Conservation (phyloP, 2,113 vertebrate species). For the Vidua chalybeata region DNA sequence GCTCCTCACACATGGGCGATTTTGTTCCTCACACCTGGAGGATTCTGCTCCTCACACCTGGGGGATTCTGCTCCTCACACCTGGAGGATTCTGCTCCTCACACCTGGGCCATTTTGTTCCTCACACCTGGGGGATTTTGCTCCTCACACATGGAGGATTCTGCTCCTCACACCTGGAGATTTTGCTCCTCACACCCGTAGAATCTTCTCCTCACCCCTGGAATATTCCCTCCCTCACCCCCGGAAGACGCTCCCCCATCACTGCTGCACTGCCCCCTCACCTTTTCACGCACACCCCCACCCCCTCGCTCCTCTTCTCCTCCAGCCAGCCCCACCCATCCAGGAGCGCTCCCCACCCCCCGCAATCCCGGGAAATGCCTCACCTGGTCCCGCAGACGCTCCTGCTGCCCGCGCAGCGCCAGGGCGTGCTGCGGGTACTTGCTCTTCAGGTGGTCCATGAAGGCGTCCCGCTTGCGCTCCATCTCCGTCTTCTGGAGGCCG, state of each 20-base stretch:
- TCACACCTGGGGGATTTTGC: neutral
- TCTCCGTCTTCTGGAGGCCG: conserved; percentile 93
- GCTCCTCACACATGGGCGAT: no score
- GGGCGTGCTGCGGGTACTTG: conserved; percentile 93
- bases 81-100: no score
- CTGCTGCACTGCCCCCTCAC: neutral
- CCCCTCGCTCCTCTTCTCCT: accelerated
- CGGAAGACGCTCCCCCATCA: accelerated
- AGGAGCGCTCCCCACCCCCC: accelerated
- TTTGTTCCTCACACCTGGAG: neutral
- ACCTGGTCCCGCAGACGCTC: conserved; percentile 92
- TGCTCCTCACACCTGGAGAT: no score
- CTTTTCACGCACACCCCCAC: neutral
- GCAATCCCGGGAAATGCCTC: neutral
- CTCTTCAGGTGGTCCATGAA: conserved; percentile 99
- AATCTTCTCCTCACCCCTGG: neutral
- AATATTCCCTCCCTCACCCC: neutral
- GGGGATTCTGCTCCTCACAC: no score
- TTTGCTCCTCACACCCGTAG: no score
- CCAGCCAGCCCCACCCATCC: accelerated
- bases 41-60: no score
- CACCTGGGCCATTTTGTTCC: no score
- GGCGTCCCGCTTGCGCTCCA: conserved; percentile 93
- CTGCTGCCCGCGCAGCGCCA: conserved; percentile 85
- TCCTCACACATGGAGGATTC: neutral